Base-by-base conservation (phyloP, 1,140 invertebrate genomes). In the Phthorimaea operculella region DNA sequence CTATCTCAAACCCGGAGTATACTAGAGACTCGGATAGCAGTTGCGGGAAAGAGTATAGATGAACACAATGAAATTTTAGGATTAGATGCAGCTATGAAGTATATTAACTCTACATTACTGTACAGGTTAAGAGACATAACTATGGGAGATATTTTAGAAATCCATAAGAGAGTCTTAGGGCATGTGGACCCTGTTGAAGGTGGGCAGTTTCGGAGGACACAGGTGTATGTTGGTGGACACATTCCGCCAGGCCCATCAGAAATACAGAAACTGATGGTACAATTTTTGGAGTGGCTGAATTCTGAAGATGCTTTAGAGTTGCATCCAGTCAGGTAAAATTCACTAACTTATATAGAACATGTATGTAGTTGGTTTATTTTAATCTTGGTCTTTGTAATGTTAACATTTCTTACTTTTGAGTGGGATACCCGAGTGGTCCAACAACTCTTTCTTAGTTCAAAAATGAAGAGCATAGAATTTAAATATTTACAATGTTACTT, bases 21-120 rank as follows among this genome's bases (percentile, higher is more conserved):
- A 57, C 87, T 99, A 9, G 96, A 99, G 87, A 99, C 96, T 0
- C 89, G 94, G 62, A 91, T 97, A 76, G 96, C 96, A 0, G 91
- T 99, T 3, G 92, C 91, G 49, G 97, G 97, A 0, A 98, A 99
- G 85, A 97, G 95, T 77, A 92, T 99, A 33, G 89, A 96, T 58
- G 97, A 99, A 75, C 97, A 99, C 74, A 98, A 98, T 88, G 98
- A 99, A 87, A 95, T 98, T 70, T 83, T 97, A 21, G 95, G 96
- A 53, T 83, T 99, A 73, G 97, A 99, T 86, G 90, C 95, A 21
- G 98, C 98, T 2, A 92, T 99, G 88, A 96, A 96, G 70, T 99
- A 94, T 78, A 92, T 99, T 10, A 99, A 99, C 84, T 91, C 91
- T n/a, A 96, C 93, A 57, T 87, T 98, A 45, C 87, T 97, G 17